These are phyloP conservation scores for Rhinopomastus cyanomelas DNA, from an alignment of 2,113 vertebrate species.

Conservation along the genomic window DNA sequence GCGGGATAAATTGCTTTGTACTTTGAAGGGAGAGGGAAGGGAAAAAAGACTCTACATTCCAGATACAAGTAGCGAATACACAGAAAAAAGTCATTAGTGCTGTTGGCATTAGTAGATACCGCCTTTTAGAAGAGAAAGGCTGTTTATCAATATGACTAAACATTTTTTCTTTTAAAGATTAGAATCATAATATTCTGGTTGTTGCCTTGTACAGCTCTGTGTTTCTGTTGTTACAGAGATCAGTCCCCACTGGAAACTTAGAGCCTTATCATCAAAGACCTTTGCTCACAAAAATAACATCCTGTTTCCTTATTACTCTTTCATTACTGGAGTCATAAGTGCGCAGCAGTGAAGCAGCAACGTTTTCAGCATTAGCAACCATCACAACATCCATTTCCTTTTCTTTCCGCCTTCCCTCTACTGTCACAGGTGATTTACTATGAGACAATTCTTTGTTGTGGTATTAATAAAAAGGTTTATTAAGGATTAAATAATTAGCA, in stretches of 20 bases:
- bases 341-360: neutral
- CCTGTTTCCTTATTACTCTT: neutral
- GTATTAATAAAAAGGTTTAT: neutral
- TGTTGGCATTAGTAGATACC: neutral
- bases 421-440: neutral
- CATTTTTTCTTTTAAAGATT: neutral
- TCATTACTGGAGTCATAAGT: neutral
- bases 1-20: neutral
- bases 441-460: neutral
- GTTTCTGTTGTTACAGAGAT: neutral
- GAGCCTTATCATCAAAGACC: neutral
- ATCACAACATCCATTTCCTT: neutral
- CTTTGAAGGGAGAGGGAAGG: accelerated
- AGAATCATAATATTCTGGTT: neutral
- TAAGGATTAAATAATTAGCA: neutral
- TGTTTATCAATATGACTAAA: neutral
- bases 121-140: neutral
- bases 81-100: neutral
- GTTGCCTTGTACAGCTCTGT: neutral
- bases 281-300: neutral
- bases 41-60: neutral
- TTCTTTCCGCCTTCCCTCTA: neutral
- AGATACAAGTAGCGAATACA: neutral
- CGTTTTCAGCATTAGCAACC: neutral
- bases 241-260: neutral